phyloP scores from a whole-genome alignment of 2,797 vertebrate species.

The Saxicola maurus region DNA sequence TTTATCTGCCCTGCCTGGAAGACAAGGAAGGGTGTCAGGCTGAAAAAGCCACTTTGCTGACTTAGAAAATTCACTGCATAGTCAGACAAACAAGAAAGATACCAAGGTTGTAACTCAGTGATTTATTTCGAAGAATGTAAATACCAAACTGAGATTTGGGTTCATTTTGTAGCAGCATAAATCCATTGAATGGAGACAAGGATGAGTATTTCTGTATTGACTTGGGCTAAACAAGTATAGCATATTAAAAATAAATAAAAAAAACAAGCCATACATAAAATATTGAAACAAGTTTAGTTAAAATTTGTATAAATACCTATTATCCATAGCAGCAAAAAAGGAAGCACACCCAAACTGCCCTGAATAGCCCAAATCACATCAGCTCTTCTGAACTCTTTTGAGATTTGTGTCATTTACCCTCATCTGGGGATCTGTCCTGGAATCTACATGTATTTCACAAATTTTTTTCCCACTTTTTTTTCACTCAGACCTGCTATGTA shows the following conservation, averaged over 20 bases:
- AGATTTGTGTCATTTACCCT: background rate
- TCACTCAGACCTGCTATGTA: background rate
- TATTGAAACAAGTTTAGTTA: background rate
- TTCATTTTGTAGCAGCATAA: background rate
- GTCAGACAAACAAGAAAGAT: background rate
- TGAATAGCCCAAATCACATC: background rate
- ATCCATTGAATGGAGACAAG: background rate
- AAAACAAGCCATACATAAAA: background rate
- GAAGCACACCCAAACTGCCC: background rate
- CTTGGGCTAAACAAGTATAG: background rate
- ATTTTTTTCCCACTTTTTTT: background rate
- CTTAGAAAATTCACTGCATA: rapidly evolving
- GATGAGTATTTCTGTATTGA: background rate
- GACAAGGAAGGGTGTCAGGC: background rate
- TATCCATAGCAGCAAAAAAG: background rate
- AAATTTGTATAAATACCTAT: background rate
- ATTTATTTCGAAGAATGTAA: background rate
- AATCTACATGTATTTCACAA: background rate
- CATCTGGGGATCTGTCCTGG: background rate
- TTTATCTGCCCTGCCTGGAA: background rate
- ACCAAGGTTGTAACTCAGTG: background rate
- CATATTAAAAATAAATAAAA: background rate
- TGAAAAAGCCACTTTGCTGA: background rate
- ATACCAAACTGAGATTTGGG: background rate
- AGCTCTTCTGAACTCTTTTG: background rate